Percentiles rank a stretch among this genome's conserved stretches.
Conservation (phyloP, 2,113 vertebrate species). For the Sprattus sprattus region DNA sequence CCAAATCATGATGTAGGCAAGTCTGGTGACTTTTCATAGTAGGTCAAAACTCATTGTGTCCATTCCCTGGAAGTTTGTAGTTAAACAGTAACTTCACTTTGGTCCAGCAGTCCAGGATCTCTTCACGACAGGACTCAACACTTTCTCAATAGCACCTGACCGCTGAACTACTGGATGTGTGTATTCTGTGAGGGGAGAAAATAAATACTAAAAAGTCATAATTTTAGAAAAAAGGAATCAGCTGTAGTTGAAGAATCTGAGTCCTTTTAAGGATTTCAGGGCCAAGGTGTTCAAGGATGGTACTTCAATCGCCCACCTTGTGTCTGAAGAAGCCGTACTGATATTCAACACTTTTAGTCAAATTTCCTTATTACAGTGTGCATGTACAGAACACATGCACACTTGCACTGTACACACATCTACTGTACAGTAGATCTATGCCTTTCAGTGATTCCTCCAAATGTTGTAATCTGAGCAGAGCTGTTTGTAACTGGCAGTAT, state of each 20-base stretch:
- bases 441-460: background rate
- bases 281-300: background rate
- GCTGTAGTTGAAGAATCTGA: no score
- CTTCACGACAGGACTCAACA: slow-evolving; percentile 25
- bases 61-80: slow-evolving; percentile 36
- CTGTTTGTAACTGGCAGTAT: background rate
- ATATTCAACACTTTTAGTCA: no score
- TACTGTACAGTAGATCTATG: background rate
- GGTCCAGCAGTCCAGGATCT: slow-evolving; percentile 38
- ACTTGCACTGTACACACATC: background rate
- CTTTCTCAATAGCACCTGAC: slow-evolving; percentile 23
- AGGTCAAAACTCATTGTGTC: background rate
- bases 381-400: no score
- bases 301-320: no score
- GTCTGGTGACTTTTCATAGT: background rate
- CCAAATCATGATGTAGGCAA: background rate
- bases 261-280: no score
- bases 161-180: background rate
- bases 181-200: background rate
- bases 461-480: background rate
- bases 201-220: no score
- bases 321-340: background rate
- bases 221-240: no score
- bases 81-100: slow-evolving; percentile 62
- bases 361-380: no score